Percentiles rank a stretch among this genome's conserved stretches.
Evolutionary conservation across 92 coral and sea anemone genomes (phyloP).

Genomic region (Pocillopora meandrina): DNA sequence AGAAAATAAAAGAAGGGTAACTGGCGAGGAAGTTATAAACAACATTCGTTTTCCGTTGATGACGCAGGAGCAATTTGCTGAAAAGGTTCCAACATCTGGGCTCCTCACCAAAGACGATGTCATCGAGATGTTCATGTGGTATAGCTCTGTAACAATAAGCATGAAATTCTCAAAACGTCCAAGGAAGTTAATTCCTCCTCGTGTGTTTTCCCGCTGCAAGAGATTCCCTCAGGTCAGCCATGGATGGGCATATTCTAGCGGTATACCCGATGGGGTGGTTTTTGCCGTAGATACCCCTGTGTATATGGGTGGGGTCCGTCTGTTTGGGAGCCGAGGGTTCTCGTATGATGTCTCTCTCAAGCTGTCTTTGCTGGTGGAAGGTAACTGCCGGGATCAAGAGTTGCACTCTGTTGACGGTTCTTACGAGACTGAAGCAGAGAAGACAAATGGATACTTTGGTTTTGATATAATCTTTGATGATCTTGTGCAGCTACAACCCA

Average conservation of each 20-base stretch:
- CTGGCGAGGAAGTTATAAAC: slow-evolving; percentile 41
- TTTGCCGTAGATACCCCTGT: slow-evolving; percentile 33
- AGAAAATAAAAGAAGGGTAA: slow-evolving; percentile 46
- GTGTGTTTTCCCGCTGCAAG: slow-evolving; percentile 30
- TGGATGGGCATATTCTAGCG: slow-evolving; percentile 36
- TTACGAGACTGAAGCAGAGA: slow-evolving; percentile 13
- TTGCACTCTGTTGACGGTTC: slow-evolving; percentile 9
- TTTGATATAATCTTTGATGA: slow-evolving; percentile 33
- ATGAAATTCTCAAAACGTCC: slow-evolving; percentile 26
- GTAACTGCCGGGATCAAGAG: slow-evolving; percentile 10
- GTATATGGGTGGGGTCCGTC: slow-evolving; percentile 35
- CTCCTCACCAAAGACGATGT: slow-evolving; percentile 46
- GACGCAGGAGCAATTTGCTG: slow-evolving; percentile 49
- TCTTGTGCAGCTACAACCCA: neutral
- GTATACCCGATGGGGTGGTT: slow-evolving; percentile 20
- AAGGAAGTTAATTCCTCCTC: slow-evolving; percentile 4
- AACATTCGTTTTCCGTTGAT: slow-evolving; percentile 54
- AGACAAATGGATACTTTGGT: slow-evolving; percentile 31
- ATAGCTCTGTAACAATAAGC: slow-evolving; percentile 12
- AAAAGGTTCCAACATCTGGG: slow-evolving; percentile 37
- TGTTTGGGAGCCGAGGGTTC: slow-evolving; percentile 32
- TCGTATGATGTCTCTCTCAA: slow-evolving; percentile 16
- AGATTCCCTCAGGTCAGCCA: slow-evolving; percentile 33
- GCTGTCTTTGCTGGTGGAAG: neutral
- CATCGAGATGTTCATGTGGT: slow-evolving; percentile 29